Conservation (phyloP, 2,797 vertebrate species). For the Lemur catta region DNA sequence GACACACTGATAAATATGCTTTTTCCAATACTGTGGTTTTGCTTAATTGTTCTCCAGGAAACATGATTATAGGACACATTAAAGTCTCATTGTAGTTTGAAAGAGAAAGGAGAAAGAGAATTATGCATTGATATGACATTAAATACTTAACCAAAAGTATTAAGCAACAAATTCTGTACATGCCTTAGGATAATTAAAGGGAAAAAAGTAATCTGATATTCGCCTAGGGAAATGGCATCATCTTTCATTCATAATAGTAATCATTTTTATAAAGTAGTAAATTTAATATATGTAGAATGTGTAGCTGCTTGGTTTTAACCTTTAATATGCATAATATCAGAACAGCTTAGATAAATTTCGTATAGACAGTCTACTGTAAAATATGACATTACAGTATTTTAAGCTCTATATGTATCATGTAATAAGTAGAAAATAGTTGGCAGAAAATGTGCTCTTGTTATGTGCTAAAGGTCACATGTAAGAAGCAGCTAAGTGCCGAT, state of each 20-base stretch:
- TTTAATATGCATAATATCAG: background rate
- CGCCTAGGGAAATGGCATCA: background rate
- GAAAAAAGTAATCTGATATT: background rate
- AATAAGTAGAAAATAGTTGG: background rate
- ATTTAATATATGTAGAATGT: background rate
- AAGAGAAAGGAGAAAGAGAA: background rate
- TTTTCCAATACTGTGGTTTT: background rate
- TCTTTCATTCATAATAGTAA: conserved; percentile 15
- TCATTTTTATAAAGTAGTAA: background rate
- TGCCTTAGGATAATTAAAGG: conserved; percentile 20
- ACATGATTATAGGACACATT: accelerated
- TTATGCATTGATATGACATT: background rate
- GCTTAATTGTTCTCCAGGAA: background rate
- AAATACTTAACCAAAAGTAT: background rate
- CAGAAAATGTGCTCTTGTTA: conserved; percentile 29
- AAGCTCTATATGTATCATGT: background rate
- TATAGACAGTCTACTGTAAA: background rate
- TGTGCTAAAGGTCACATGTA: background rate
- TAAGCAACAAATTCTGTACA: background rate
- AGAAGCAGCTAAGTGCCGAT: background rate
- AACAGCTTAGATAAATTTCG: conserved; percentile 36
- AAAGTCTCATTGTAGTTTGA: background rate
- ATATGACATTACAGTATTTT: background rate
- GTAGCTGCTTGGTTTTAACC: background rate
- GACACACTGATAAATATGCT: background rate